Conservation (phyloP, 2,888 invertebrate species). For the Amphipyra berbera region DNA sequence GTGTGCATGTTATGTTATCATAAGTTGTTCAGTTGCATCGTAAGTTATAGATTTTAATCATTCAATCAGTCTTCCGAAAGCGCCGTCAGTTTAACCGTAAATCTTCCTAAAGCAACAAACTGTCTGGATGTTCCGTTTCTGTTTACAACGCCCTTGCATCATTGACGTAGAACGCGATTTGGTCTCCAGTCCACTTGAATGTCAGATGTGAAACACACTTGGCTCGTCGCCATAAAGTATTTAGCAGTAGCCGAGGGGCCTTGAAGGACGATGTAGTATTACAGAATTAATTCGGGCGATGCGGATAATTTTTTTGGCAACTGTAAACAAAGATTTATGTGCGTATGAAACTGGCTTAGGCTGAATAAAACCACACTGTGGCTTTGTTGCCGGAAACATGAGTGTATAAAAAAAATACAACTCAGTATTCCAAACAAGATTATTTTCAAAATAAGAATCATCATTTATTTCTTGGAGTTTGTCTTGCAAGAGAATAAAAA, state of each 20-base stretch:
- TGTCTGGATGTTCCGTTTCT: constrained; percentile 26
- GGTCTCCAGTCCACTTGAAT: constrained; percentile 39
- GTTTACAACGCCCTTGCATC: constrained; percentile 50
- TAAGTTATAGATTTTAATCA: too few species aligned
- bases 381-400: constrained; percentile 27
- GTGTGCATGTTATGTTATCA: too few species aligned
- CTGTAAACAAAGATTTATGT: constrained; percentile 35
- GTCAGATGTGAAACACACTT: constrained; percentile 51
- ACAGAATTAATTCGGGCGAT: constrained; percentile 39
- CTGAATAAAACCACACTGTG: constrained; percentile 22
- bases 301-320: constrained; percentile 33
- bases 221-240: constrained; percentile 51
- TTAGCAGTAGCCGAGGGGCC: constrained; percentile 34
- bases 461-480: too few species aligned
- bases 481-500: background rate
- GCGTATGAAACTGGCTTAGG: constrained; percentile 6
- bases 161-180: constrained; percentile 38
- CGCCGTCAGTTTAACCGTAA: constrained; percentile 26
- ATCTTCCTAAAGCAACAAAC: constrained; percentile 37
- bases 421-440: background rate
- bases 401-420: constrained; percentile 5
- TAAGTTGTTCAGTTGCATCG: too few species aligned
- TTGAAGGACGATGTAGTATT: constrained; percentile 53
- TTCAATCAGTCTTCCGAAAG: too few species aligned
- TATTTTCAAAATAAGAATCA: background rate